phyloP scores from a whole-genome alignment of 2,797 vertebrate species.

The Rachycentron canadum region DNA sequence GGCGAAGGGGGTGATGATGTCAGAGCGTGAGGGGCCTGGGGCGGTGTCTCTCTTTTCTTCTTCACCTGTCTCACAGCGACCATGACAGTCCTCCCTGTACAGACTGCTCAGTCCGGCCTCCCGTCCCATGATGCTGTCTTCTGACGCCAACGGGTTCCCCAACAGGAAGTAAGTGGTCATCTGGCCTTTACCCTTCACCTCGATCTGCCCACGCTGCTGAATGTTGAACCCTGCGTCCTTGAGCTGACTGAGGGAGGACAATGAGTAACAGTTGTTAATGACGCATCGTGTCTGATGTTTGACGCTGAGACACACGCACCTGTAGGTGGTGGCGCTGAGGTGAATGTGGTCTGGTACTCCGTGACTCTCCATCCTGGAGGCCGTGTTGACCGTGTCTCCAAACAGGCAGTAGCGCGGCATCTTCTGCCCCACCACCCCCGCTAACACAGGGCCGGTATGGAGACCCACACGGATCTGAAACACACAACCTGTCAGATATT shows the following conservation, averaged over 20 bases:
- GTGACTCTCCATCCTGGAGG: constrained; percentile 86
- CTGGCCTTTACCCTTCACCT: constrained; percentile 89
- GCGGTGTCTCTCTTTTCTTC: not conserved
- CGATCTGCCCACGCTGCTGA: constrained; percentile 80
- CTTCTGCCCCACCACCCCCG: constrained; percentile 87
- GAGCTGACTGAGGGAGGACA: constrained; percentile 44
- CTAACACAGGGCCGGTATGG: constrained; percentile 81
- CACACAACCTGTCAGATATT: not conserved
- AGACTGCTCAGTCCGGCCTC: constrained; percentile 23
- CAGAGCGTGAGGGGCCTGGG: accelerated
- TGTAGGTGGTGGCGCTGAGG: constrained; percentile 81
- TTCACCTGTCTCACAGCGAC: constrained; percentile 22
- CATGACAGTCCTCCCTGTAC: constrained; percentile 48
- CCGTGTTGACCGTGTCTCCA: constrained; percentile 86
- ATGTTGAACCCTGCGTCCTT: constrained; percentile 70
- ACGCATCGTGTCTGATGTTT: too few relatives aligned
- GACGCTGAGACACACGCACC: constrained; percentile 46
- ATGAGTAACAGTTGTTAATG: not conserved
- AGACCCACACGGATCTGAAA: constrained; percentile 85
- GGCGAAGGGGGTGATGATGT: constrained; percentile 24
- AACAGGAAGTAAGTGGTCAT: constrained; percentile 88
- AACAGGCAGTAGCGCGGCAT: constrained; percentile 86
- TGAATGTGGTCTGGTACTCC: constrained; percentile 85
- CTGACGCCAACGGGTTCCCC: constrained; percentile 76
- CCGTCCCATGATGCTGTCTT: constrained; percentile 86